phyloP scores from a whole-genome alignment of 2,113 vertebrate genomes.

The Pithys albifrons region DNA sequence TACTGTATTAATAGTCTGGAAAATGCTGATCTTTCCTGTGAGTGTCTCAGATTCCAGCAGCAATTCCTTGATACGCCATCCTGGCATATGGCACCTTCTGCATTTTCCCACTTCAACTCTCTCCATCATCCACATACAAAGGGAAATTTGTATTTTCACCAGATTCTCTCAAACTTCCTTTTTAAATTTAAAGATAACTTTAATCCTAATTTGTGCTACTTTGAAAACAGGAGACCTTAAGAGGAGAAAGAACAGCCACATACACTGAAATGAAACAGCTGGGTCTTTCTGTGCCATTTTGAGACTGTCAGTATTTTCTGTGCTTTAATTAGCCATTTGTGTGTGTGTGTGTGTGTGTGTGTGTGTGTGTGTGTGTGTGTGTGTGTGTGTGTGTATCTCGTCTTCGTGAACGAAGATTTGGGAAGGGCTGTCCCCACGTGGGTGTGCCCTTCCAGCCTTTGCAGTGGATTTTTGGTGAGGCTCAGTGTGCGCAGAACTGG shows the following conservation, averaged over 20 bases:
- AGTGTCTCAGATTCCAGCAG: not conserved
- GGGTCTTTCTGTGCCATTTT: not conserved
- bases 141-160: not conserved
- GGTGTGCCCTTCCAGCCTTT: no score
- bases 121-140: fast-evolving
- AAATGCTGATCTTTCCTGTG: not conserved
- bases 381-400: no score
- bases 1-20: not conserved
- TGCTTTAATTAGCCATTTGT: not conserved
- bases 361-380: no score
- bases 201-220: not conserved
- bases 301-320: not conserved
- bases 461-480: no score
- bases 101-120: not conserved
- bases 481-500: no score
- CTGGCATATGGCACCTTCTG: not conserved
- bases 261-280: not conserved
- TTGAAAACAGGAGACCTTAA: not conserved
- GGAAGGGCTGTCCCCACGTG: no score
- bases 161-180: not conserved
- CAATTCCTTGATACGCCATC: not conserved
- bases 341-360: no score
- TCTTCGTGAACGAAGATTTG: no score
- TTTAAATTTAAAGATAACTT: not conserved
- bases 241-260: not conserved